Percentiles rank a stretch among this genome's conserved stretches.
These are phyloP conservation scores for Oedothorax gibbosus DNA, from an alignment of 1,140 invertebrate species.

Conservation along the genomic window DNA sequence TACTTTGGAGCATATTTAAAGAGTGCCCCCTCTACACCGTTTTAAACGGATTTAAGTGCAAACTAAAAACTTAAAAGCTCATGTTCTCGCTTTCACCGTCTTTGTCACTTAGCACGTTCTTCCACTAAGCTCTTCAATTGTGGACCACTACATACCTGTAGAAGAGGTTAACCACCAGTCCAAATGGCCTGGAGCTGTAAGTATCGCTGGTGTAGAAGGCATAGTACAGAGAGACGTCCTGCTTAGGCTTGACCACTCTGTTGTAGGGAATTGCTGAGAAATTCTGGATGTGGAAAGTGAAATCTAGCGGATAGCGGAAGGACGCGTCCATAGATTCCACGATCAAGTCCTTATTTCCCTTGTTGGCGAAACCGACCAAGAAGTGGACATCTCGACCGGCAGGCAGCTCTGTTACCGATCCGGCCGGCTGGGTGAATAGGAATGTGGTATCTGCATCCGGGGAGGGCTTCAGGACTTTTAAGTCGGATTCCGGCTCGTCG, in stretches of 20 bases:
- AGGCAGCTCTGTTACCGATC: constrained; percentile 75
- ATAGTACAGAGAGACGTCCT: constrained; percentile 95
- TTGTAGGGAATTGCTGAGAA: constrained; percentile 94
- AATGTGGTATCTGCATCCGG: constrained; percentile 92
- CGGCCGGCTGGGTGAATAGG: constrained; percentile 88
- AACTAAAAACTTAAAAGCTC: too few relatives aligned
- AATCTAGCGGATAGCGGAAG: constrained; percentile 98
- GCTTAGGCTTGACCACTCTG: constrained; percentile 85
- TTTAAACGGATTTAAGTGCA: too few relatives aligned
- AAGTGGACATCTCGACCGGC: constrained; percentile 94
- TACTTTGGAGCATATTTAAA: too few relatives aligned
- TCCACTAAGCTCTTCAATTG: too few relatives aligned
- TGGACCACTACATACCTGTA: constrained; percentile 81
- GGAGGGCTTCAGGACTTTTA: constrained; percentile 79
- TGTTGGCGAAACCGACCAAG: constrained; percentile 96
- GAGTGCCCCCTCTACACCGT: neutral
- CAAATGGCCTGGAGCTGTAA: constrained; percentile 95
- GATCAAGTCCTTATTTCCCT: constrained; percentile 87
- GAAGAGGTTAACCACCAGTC: constrained; percentile 91
- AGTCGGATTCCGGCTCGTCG: constrained; percentile 74
- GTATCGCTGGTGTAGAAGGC: constrained; percentile 94
- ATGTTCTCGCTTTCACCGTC: constrained; percentile 62
- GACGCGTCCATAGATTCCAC: constrained; percentile 95
- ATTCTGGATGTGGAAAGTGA: constrained; percentile 98
- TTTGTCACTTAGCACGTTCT: constrained; percentile 68